Conservation (phyloP, 2,797 vertebrate species). For the Malacoctenus gilli region DNA sequence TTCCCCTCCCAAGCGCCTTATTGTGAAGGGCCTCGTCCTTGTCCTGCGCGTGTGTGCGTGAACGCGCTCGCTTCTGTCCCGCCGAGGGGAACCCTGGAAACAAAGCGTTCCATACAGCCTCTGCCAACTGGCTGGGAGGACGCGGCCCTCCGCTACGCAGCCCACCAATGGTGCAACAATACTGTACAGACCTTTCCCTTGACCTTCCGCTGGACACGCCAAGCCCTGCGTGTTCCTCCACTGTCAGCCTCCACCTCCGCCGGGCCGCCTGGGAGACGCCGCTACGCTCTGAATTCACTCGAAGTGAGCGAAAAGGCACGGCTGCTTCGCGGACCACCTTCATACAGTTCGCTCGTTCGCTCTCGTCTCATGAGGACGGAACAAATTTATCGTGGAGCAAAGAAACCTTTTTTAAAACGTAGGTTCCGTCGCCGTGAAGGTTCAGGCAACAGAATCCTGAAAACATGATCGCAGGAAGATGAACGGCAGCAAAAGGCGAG, state of each 20-base stretch:
- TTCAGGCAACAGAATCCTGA: too few relatives aligned
- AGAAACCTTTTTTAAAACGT: too few relatives aligned
- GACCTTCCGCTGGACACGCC: constrained; percentile 55
- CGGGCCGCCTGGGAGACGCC: too few relatives aligned
- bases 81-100: constrained; percentile 60
- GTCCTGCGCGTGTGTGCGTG: constrained; percentile 21
- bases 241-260: too few relatives aligned
- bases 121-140: constrained; percentile 61
- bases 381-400: too few relatives aligned
- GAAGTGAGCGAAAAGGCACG: too few relatives aligned
- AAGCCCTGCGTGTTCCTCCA: constrained; percentile 28
- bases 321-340: too few relatives aligned
- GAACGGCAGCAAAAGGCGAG: neutral
- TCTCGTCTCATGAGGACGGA: too few relatives aligned
- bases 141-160: constrained; percentile 29
- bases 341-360: too few relatives aligned
- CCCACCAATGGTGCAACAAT: constrained; percentile 66
- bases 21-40: constrained; percentile 30
- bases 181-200: constrained; percentile 73
- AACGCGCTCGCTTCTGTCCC: constrained; percentile 14
- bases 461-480: too few relatives aligned
- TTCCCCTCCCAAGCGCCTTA: neutral
- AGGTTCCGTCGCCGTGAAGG: too few relatives aligned
- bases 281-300: too few relatives aligned
- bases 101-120: constrained; percentile 63